A percentile compares a stretch with the other conserved stretches of the same genome.
Evolutionary conservation across 2,113 vertebrate genomes (phyloP).

Genomic region (Scomber japonicus): DNA sequence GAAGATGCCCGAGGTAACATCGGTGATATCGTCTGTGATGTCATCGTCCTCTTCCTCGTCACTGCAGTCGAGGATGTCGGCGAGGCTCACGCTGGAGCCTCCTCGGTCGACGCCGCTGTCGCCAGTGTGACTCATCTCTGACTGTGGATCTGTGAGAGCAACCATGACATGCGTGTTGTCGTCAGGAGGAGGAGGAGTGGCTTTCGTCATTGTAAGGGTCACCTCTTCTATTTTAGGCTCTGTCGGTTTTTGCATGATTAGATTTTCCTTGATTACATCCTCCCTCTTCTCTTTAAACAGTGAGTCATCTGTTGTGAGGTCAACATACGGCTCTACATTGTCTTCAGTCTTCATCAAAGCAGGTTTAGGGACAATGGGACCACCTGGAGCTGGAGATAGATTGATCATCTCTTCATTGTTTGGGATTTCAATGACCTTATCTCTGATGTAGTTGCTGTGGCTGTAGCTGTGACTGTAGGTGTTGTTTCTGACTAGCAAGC

Average conservation of each 20-base stretch:
- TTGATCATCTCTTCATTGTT: conserved; percentile 76
- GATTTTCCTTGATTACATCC: conserved; percentile 59
- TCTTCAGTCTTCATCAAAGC: conserved; percentile 58
- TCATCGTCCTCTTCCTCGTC: conserved; percentile 82
- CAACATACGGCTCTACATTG: conserved; percentile 61
- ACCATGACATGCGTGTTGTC: conserved; percentile 66
- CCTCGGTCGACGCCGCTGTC: conserved; percentile 80
- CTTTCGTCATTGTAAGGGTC: conserved; percentile 43
- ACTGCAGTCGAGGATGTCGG: conserved; percentile 84
- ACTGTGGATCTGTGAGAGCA: conserved; percentile 70
- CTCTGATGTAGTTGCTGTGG: conserved; percentile 69
- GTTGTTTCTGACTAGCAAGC: conserved; percentile 80
- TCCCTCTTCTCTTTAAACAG: conserved; percentile 48
- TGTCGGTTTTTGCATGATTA: conserved; percentile 29
- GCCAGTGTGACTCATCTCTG: conserved; percentile 62
- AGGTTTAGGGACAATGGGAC: conserved; percentile 71
- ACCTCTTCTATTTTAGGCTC: conserved; percentile 65
- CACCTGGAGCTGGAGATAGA: conserved; percentile 76
- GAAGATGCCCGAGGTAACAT: conserved; percentile 89
- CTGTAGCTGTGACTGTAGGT: conserved; percentile 67
- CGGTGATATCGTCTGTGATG: conserved; percentile 83
- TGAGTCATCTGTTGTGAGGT: conserved; percentile 31
- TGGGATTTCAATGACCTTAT: conserved; percentile 68
- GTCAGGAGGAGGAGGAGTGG: conserved; percentile 50
- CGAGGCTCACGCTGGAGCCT: conserved; percentile 81